These are phyloP conservation scores for Cerceris ruficornis DNA, from an alignment of 2,888 invertebrate genomes.

Conservation along the genomic window DNA sequence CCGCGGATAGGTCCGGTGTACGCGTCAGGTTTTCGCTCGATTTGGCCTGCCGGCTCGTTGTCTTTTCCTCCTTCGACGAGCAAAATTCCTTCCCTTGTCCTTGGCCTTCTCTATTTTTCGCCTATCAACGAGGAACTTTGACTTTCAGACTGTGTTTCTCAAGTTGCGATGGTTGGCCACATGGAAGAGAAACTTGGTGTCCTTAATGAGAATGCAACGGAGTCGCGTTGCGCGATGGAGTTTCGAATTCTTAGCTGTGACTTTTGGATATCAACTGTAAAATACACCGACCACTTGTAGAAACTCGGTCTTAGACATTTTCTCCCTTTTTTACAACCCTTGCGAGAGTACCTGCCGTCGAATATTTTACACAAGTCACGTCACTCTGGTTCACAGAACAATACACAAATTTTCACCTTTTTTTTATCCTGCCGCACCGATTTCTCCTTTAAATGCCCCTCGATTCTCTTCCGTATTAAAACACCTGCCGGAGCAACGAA, in stretches of 20 bases:
- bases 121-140: conserved; percentile 2
- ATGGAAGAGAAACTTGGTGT: not conserved
- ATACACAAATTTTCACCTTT: too few relatives aligned
- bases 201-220: conserved; percentile 2
- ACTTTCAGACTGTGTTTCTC: not conserved
- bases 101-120: not conserved
- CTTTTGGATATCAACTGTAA: not conserved
- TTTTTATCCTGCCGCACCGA: too few relatives aligned
- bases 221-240: not conserved
- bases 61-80: conserved; percentile 8
- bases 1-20: conserved; percentile 57
- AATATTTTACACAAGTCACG: too few relatives aligned
- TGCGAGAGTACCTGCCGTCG: too few relatives aligned
- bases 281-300: too few relatives aligned
- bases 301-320: too few relatives aligned
- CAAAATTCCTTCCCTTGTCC: not conserved
- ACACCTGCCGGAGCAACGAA: too few relatives aligned
- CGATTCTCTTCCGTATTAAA: too few relatives aligned
- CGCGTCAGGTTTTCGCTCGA: conserved; percentile 61
- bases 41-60: not conserved
- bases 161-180: not conserved
- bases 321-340: too few relatives aligned
- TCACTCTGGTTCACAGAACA: too few relatives aligned
- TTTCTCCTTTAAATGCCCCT: too few relatives aligned
- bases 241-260: not conserved